Conservation (phyloP, 1,140 invertebrate species). For the Portunus trituberculatus region DNA sequence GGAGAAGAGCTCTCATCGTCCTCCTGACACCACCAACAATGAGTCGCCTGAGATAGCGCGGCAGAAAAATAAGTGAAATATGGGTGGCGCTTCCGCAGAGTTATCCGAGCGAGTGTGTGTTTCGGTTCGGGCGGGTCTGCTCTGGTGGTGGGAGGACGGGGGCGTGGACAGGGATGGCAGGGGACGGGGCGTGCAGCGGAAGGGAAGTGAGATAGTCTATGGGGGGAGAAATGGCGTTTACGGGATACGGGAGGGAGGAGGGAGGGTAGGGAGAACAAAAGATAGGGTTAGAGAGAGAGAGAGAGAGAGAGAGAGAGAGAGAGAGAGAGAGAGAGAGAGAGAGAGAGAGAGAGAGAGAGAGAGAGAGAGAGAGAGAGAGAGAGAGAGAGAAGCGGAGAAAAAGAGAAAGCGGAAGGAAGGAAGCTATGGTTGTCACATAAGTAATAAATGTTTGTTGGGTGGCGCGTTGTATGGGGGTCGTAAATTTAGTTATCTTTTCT, state of each 20-base stretch:
- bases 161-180: background rate
- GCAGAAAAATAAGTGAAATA: conserved; percentile 14
- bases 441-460: background rate
- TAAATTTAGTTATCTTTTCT: conserved; percentile 16
- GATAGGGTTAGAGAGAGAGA: background rate
- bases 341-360: background rate
- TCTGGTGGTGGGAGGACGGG: background rate
- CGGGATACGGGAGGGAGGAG: background rate
- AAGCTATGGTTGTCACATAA: background rate
- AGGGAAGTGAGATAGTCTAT: background rate
- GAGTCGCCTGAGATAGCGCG: background rate
- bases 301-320: background rate
- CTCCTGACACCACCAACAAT: conserved; percentile 10
- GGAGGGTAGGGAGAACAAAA: background rate
- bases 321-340: background rate
- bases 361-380: background rate
- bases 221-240: background rate
- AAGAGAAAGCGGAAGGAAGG: background rate
- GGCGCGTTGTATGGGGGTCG: background rate
- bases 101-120: background rate
- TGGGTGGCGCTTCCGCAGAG: background rate
- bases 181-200: background rate
- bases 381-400: background rate
- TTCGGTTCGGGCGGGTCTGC: background rate
- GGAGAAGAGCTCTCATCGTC: conserved; percentile 1